Percentiles rank a stretch among this genome's conserved stretches.
Conservation (phyloP, 1,140 invertebrate species). For the Penaeus chinensis region DNA sequence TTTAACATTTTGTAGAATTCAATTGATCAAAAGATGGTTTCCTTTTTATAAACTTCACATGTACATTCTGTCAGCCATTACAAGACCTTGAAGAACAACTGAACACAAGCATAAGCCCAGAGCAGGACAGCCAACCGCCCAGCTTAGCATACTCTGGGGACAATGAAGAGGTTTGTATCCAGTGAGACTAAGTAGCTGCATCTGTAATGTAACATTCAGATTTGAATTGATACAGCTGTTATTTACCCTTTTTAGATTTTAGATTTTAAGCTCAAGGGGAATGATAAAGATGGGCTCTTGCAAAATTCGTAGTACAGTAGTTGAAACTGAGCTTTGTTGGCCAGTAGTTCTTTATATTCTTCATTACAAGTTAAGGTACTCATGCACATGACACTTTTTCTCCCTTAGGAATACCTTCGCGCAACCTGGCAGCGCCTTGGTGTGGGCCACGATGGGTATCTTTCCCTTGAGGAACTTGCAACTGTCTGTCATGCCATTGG, state of each 20-base stretch:
- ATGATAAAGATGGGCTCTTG: too few relatives aligned
- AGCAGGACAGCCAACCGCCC: slow-evolving; percentile 27
- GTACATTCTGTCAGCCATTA: background rate
- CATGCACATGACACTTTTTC: background rate
- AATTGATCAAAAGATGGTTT: background rate
- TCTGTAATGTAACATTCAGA: too few relatives aligned
- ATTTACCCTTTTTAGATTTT: background rate
- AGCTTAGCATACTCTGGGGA: slow-evolving; percentile 48
- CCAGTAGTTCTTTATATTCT: background rate
- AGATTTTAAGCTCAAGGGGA: too few relatives aligned
- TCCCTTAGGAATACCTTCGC: slow-evolving; percentile 69
- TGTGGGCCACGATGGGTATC: slow-evolving; percentile 74
- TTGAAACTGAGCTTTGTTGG: background rate
- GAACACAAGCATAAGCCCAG: background rate
- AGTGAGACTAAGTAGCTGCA: too few relatives aligned
- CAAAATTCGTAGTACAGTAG: too few relatives aligned
- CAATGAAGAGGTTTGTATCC: slow-evolving; percentile 42
- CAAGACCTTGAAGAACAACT: slow-evolving; percentile 11
- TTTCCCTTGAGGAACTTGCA: slow-evolving; percentile 73
- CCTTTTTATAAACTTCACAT: background rate
- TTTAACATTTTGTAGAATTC: background rate
- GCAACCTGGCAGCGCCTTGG: slow-evolving; percentile 74
- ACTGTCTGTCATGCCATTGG: slow-evolving; percentile 76
- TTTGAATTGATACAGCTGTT: background rate
- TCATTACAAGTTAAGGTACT: background rate